phyloP scores from a whole-genome alignment of 2,888 invertebrate genomes.

The Trissonchulus sp. region DNA sequence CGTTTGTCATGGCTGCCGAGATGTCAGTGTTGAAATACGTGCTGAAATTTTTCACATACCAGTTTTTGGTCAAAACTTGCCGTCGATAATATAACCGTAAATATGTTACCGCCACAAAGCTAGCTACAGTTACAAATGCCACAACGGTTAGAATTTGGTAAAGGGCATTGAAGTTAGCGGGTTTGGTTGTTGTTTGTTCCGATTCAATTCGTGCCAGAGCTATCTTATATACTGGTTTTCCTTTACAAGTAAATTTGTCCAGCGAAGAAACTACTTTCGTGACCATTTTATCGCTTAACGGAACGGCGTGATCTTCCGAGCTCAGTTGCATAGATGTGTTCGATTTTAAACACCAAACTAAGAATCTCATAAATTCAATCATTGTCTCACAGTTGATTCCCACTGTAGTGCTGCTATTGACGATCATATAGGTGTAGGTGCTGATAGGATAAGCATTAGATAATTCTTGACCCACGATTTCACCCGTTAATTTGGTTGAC shows the following conservation, averaged over 20 bases:
- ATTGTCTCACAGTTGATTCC: not conserved
- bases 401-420: not conserved
- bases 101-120: too few relatives aligned
- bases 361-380: not conserved
- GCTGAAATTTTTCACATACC: too few relatives aligned
- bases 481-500: not conserved
- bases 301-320: not conserved
- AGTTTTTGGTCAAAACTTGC: too few relatives aligned
- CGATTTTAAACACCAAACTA: not conserved
- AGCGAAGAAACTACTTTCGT: not conserved
- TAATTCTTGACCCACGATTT: not conserved
- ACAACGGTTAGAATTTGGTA: too few relatives aligned
- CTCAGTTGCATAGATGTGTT: not conserved
- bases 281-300: not conserved
- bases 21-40: too few relatives aligned
- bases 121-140: too few relatives aligned
- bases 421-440: not conserved
- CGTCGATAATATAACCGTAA: too few relatives aligned
- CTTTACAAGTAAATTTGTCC: not conserved
- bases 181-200: too few relatives aligned
- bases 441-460: not conserved
- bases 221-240: not conserved
- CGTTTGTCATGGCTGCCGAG: too few relatives aligned
- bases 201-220: not conserved
- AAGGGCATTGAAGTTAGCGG: too few relatives aligned